Percentiles rank a stretch among this genome's conserved stretches.
Conservation (phyloP, 2,888 invertebrate species). For the Aradus depressus region DNA sequence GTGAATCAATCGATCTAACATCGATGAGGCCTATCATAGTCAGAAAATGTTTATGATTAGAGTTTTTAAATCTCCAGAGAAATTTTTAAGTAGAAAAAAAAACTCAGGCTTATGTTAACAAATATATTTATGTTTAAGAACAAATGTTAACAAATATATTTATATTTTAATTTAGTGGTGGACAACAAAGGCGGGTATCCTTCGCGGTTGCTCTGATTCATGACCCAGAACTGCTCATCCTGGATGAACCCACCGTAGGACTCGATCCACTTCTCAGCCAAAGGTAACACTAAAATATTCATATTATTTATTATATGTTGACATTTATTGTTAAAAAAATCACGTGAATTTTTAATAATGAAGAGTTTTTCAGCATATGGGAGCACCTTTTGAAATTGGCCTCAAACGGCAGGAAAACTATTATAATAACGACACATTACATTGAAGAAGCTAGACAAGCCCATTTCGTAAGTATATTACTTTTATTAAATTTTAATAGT, state of each 20-base stretch:
- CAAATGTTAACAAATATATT: too few relatives aligned
- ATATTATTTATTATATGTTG: background rate
- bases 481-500: background rate
- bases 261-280: conserved; percentile 41
- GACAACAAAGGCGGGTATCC: conserved; percentile 43
- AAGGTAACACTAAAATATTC: too few relatives aligned
- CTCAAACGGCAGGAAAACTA: conserved; percentile 30
- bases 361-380: conserved; percentile 31
- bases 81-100: too few relatives aligned
- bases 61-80: too few relatives aligned
- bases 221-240: conserved; percentile 41
- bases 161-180: conserved; percentile 39
- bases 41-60: too few relatives aligned
- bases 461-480: conserved; percentile 29
- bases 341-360: too few relatives aligned
- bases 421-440: conserved; percentile 33
- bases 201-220: conserved; percentile 43
- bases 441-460: conserved; percentile 33
- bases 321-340: background rate
- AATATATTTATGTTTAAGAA: too few relatives aligned
- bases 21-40: too few relatives aligned
- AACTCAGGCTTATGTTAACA: too few relatives aligned
- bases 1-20: too few relatives aligned
- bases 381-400: conserved; percentile 30
- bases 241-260: conserved; percentile 39